Conservation (phyloP, 2,797 vertebrate genomes). For the Coregonus sp. region DNA sequence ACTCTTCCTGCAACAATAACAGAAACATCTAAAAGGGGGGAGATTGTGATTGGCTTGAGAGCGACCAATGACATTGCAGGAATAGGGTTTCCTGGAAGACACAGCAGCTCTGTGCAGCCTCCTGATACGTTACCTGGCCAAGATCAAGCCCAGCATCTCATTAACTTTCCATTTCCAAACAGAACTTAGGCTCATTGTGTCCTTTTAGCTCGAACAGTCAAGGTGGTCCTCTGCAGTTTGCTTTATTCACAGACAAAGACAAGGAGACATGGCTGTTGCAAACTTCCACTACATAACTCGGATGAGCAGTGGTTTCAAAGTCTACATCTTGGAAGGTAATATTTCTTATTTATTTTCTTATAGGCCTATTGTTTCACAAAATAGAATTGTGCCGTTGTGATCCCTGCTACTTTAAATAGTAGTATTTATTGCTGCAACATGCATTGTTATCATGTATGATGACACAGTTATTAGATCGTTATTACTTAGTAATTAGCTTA, state of each 20-base stretch:
- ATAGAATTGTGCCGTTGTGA: neutral
- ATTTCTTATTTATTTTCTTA: neutral
- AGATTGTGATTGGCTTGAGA: slow-evolving; percentile 56
- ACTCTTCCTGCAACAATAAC: slow-evolving; percentile 53
- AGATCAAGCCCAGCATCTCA: slow-evolving; percentile 62
- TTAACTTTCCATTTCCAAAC: slow-evolving; percentile 62
- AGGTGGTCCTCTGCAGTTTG: slow-evolving; percentile 42
- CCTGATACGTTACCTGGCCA: slow-evolving; percentile 70
- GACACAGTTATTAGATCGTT: neutral
- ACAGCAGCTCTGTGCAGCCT: slow-evolving; percentile 61
- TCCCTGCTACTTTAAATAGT: neutral
- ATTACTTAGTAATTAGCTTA: neutral
- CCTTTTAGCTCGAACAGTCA: slow-evolving; percentile 42
- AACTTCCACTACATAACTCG: slow-evolving; percentile 83
- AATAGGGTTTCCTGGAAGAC: slow-evolving; percentile 59
- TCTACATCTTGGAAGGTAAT: slow-evolving; percentile 83
- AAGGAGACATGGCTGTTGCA: slow-evolving; percentile 77
- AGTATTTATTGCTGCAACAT: neutral
- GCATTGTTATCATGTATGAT: slow-evolving; percentile 3
- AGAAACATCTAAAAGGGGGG: slow-evolving; percentile 28
- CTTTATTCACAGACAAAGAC: slow-evolving; percentile 44
- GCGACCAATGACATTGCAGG: slow-evolving; percentile 65
- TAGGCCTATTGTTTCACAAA: neutral
- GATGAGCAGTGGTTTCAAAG: slow-evolving; percentile 85
- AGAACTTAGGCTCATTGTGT: slow-evolving; percentile 57